A percentile compares a stretch with the other conserved stretches of the same genome.
These are phyloP conservation scores for Aleiodes alternator DNA, from an alignment of 2,888 invertebrate genomes.

Conservation along the genomic window DNA sequence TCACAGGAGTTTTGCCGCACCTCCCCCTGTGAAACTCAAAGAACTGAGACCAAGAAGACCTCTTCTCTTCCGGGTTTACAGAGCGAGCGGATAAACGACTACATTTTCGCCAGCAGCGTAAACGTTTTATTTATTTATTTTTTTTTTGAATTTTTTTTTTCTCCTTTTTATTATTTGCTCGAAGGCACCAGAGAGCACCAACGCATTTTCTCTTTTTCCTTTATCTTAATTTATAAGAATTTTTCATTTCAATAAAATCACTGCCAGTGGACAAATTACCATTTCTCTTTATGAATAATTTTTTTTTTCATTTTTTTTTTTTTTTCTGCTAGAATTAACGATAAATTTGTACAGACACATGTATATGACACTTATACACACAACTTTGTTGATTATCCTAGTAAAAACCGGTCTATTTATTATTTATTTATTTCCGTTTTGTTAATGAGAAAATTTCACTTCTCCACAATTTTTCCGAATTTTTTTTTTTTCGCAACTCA, in stretches of 20 bases:
- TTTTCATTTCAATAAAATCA: slow-evolving; percentile 2
- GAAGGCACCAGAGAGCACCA: not conserved
- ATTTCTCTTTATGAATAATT: slow-evolving; percentile 23
- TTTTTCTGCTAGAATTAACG: not conserved
- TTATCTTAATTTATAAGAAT: slow-evolving; percentile 15
- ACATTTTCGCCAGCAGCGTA: slow-evolving; percentile 22
- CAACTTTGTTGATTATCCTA: not conserved
- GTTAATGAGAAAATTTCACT: slow-evolving; percentile 57
- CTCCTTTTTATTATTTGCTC: not conserved
- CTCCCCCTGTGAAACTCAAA: slow-evolving; percentile 57
- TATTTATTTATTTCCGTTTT: slow-evolving; percentile 19
- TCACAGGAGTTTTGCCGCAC: slow-evolving; percentile 60
- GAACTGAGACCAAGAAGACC: slow-evolving; percentile 59
- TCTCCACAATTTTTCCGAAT: slow-evolving; percentile 54
- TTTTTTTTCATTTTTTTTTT: not conserved
- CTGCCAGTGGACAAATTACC: not conserved
- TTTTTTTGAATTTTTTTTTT: slow-evolving; percentile 19
- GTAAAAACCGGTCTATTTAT: slow-evolving; percentile 60
- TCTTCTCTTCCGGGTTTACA: slow-evolving; percentile 64
- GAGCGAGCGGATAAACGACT: slow-evolving; percentile 46
- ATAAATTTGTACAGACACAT: slow-evolving; percentile 16
- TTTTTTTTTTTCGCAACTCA: slow-evolving; percentile 10
- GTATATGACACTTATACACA: not conserved
- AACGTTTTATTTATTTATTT: not conserved
- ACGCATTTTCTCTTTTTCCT: slow-evolving; percentile 4